Evolutionary conservation across 2,797 vertebrate species (phyloP).

Genomic region (Micrastur ruficollis): DNA sequence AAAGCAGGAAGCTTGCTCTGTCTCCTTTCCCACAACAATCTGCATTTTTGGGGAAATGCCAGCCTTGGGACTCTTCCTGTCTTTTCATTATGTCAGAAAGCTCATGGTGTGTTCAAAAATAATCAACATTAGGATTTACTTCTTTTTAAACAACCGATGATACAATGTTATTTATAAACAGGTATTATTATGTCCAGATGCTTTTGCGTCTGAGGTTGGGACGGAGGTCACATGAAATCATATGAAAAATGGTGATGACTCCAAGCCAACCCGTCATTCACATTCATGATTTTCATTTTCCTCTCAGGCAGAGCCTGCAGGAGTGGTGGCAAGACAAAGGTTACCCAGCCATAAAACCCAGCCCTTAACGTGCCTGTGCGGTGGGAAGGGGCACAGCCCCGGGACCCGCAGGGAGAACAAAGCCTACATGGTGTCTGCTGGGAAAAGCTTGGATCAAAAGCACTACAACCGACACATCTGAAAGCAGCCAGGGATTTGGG

Average conservation of each 20-base stretch:
- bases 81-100: slow-evolving; percentile 66
- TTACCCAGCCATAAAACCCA: neutral
- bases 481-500: neutral
- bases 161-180: slow-evolving; percentile 62
- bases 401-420: neutral
- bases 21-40: slow-evolving; percentile 72
- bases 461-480: neutral
- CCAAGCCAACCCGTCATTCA: neutral
- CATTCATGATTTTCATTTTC: neutral
- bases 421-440: neutral
- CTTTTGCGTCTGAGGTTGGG: slow-evolving; percentile 30
- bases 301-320: neutral
- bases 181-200: slow-evolving; percentile 54
- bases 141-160: slow-evolving; percentile 61
- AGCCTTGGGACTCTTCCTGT: slow-evolving; percentile 69
- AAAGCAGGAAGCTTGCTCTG: slow-evolving; percentile 71
- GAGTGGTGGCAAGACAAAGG: neutral
- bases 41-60: slow-evolving; percentile 70
- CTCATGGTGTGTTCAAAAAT: slow-evolving; percentile 65
- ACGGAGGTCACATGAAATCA: slow-evolving; percentile 14
- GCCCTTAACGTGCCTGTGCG: neutral
- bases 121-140: slow-evolving; percentile 64
- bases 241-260: neutral
- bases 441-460: neutral
- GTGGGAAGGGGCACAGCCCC: neutral